phyloP scores from a whole-genome alignment of 2,113 vertebrate species.

The Siphamia tubifer region DNA sequence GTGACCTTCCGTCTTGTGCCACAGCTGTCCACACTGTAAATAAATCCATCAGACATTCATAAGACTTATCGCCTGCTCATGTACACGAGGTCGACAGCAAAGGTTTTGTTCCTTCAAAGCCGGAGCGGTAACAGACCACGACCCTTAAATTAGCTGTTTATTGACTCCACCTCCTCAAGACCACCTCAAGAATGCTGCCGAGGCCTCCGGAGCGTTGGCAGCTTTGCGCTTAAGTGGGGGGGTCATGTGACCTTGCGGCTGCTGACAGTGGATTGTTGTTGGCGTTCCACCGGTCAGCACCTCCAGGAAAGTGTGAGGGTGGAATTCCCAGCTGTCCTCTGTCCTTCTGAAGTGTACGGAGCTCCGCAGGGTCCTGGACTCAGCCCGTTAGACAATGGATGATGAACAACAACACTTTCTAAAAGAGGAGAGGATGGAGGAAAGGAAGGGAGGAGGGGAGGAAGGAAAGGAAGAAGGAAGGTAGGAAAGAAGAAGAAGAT shows the following conservation, averaged over 20 bases:
- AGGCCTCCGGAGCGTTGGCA: slow-evolving; percentile 15
- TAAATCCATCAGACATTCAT: neutral
- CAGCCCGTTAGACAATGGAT: no score
- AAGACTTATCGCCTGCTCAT: neutral
- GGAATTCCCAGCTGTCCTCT: slow-evolving; percentile 46
- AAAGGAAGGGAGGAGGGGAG: no score
- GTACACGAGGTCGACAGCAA: neutral
- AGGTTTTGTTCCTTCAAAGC: neutral
- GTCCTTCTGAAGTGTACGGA: slow-evolving; percentile 10
- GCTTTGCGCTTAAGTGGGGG: slow-evolving; percentile 25
- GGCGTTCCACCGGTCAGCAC: neutral
- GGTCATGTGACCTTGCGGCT: neutral
- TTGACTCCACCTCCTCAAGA: slow-evolving; percentile 31
- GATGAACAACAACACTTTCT: no score
- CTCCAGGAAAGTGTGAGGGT: neutral
- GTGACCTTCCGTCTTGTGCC: slow-evolving; percentile 43
- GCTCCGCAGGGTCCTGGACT: neutral
- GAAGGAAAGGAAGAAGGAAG: no score
- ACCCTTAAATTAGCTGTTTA: slow-evolving; percentile 25
- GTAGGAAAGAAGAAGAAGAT: no score
- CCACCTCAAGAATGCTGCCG: slow-evolving; percentile 20
- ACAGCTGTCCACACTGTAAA: slow-evolving; percentile 36
- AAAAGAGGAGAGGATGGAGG: no score
- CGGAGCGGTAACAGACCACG: neutral
- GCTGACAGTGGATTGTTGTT: slow-evolving; percentile 14